phyloP scores from a whole-genome alignment of 1,140 invertebrate species.

The Ceratosolen fusciceps region DNA sequence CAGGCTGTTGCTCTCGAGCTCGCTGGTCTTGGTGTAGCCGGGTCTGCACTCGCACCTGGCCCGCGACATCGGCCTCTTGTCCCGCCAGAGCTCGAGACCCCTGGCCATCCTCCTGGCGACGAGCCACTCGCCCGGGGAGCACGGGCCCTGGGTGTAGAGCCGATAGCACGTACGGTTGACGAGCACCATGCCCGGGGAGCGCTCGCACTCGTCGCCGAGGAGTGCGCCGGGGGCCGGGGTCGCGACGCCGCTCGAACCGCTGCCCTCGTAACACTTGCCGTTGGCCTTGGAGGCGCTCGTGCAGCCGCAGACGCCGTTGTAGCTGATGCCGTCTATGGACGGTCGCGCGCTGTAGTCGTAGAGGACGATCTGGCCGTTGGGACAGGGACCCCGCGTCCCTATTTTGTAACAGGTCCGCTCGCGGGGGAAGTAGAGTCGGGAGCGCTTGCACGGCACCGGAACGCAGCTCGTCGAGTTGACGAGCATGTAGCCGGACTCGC shows the following conservation, averaged over 20 bases:
- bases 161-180: constrained; percentile 79
- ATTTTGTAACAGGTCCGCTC: constrained; percentile 82
- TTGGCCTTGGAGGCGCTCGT: constrained; percentile 64
- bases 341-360: constrained; percentile 83
- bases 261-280: constrained; percentile 59
- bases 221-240: not conserved
- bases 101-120: constrained; percentile 70
- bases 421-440: constrained; percentile 81
- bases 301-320: constrained; percentile 84
- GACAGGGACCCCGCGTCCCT: constrained; percentile 81
- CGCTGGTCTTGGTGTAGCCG: constrained; percentile 73
- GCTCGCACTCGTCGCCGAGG: constrained; percentile 69
- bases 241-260: constrained; percentile 62
- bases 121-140: constrained; percentile 81
- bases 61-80: constrained; percentile 55
- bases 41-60: constrained; percentile 82
- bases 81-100: constrained; percentile 55
- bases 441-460: constrained; percentile 79
- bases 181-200: constrained; percentile 74
- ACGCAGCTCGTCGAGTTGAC: constrained; percentile 75
- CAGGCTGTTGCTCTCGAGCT: constrained; percentile 61
- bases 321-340: constrained; percentile 84
- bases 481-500: constrained; percentile 77
- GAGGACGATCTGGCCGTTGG: constrained; percentile 78
- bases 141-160: constrained; percentile 82